Evolutionary conservation across 2,113 vertebrate genomes (phyloP).

Genomic region (Irena cyanogastra): DNA sequence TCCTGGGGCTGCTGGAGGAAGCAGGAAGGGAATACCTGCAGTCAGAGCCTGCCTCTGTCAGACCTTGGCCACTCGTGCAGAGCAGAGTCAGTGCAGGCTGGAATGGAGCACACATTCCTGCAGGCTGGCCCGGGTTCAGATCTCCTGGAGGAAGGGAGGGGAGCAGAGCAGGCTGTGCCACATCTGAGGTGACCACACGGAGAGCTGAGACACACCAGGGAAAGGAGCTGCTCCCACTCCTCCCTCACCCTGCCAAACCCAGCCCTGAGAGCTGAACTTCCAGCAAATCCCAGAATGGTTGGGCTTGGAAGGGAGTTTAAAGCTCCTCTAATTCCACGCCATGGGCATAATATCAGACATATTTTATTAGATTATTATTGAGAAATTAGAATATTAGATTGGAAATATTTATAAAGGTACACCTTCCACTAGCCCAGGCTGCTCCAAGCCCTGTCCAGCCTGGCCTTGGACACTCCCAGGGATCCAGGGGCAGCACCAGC

Average conservation of each 20-base stretch:
- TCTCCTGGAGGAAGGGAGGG: background rate
- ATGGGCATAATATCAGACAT: background rate
- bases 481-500: background rate
- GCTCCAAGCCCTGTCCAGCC: accelerated
- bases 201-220: background rate
- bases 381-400: background rate
- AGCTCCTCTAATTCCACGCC: background rate
- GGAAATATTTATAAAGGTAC: background rate
- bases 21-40: background rate
- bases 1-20: background rate
- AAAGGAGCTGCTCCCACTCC: background rate
- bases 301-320: background rate
- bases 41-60: background rate
- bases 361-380: background rate
- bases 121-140: background rate
- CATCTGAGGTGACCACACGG: background rate
- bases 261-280: background rate
- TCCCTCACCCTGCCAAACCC: background rate
- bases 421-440: accelerated
- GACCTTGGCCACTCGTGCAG: background rate
- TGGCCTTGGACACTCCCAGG: background rate
- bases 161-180: background rate
- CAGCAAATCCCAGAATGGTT: accelerated
- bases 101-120: background rate
- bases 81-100: background rate